Conservation (phyloP, 1,140 invertebrate species). For the Idris sp. region DNA sequence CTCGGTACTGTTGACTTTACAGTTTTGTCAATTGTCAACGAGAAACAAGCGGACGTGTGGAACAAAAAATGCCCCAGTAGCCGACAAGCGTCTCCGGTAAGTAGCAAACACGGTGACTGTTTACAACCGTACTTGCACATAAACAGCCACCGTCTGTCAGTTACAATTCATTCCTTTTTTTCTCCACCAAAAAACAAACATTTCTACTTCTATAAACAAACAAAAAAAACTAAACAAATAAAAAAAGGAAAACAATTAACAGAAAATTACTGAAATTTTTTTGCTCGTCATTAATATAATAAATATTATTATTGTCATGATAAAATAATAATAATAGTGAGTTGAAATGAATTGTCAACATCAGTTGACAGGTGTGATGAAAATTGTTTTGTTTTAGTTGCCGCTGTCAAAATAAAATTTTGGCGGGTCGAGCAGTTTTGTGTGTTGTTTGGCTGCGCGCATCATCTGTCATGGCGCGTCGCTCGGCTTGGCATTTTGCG, state of each 20-base stretch:
- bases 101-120: slow-evolving; percentile 34
- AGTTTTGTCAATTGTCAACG: slow-evolving; percentile 67
- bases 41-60: slow-evolving; percentile 48
- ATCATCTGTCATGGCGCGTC: slow-evolving; percentile 71
- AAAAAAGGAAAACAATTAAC: too few relatives aligned
- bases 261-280: too few relatives aligned
- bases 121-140: neutral
- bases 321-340: too few relatives aligned
- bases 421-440: slow-evolving; percentile 48
- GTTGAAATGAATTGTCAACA: too few relatives aligned
- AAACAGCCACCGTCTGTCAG: neutral
- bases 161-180: neutral
- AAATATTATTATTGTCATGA: too few relatives aligned
- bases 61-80: slow-evolving; percentile 62
- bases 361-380: too few relatives aligned
- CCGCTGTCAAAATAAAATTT: too few relatives aligned
- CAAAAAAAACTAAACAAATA: too few relatives aligned
- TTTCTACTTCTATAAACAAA: too few relatives aligned
- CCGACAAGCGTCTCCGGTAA: slow-evolving; percentile 68
- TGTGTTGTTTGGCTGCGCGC: slow-evolving; percentile 66
- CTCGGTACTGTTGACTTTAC: slow-evolving; percentile 25
- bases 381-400: too few relatives aligned
- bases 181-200: too few relatives aligned
- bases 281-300: too few relatives aligned
- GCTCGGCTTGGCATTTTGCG: slow-evolving; percentile 26